Percentiles rank a stretch among this genome's conserved stretches.
phyloP scores from a whole-genome alignment of 2,113 vertebrate species.

The Mesoclemmys tuberculata region DNA sequence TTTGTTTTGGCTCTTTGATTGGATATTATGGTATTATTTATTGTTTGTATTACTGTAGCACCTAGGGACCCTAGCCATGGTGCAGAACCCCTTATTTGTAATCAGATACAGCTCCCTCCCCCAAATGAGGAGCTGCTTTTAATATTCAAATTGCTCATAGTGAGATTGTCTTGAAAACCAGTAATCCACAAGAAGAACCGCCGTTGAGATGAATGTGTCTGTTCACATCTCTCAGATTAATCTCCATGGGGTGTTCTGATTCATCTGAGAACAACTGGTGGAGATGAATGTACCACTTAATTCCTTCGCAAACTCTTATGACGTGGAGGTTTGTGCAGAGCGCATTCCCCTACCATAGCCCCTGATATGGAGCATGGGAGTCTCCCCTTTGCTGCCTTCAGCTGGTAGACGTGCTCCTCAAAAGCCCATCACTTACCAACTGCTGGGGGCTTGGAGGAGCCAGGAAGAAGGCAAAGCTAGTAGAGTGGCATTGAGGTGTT shows the following conservation, averaged over 20 bases:
- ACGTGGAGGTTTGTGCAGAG: neutral
- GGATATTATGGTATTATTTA: neutral
- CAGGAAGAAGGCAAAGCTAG: neutral
- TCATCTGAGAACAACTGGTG: neutral
- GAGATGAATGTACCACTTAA: neutral
- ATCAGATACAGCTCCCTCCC: neutral
- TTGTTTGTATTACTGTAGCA: neutral
- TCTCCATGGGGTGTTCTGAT: neutral
- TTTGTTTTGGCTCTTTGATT: neutral
- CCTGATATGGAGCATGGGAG: neutral
- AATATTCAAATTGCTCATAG: neutral
- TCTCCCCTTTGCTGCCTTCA: too few species aligned
- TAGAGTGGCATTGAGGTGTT: neutral
- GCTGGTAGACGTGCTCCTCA: too few species aligned
- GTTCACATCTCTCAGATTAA: neutral
- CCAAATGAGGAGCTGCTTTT: too few species aligned
- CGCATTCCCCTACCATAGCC: neutral
- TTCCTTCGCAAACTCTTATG: neutral
- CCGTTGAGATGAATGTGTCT: neutral
- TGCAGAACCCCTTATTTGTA: neutral
- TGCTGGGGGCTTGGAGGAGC: neutral
- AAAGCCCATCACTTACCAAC: too few species aligned
- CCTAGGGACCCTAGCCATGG: neutral
- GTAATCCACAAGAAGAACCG: neutral
- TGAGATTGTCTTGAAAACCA: neutral